Conservation (phyloP, 1,140 invertebrate genomes). For the Aporrectodea caliginosa region DNA sequence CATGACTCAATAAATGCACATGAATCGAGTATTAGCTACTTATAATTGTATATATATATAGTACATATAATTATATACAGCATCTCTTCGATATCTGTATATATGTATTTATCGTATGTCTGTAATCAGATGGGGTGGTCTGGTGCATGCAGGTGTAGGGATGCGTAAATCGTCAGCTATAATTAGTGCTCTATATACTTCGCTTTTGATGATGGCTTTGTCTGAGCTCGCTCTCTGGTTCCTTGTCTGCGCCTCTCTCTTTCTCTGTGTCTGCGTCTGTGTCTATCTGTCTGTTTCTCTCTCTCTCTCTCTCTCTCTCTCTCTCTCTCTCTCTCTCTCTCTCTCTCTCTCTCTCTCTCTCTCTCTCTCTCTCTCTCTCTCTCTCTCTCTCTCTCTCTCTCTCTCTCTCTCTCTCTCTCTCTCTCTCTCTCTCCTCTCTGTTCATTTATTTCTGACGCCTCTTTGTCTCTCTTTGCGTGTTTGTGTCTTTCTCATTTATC, state of each 20-base stretch:
- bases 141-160: too few species aligned
- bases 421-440: neutral
- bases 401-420: neutral
- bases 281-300: neutral
- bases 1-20: too few species aligned
- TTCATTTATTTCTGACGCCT: neutral
- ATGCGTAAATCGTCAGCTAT: too few species aligned
- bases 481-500: constrained; percentile 23
- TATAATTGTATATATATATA: too few species aligned
- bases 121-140: too few species aligned
- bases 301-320: neutral
- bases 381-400: neutral
- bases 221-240: too few species aligned
- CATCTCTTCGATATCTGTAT: too few species aligned
- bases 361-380: constrained; percentile 18
- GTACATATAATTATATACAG: too few species aligned
- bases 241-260: neutral
- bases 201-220: too few species aligned
- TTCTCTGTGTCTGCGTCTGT: neutral
- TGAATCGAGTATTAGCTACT: too few species aligned
- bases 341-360: constrained; percentile 18
- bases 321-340: neutral
- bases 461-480: neutral
- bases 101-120: too few species aligned
- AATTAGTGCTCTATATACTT: too few species aligned